Conservation (phyloP, 2,888 invertebrate genomes). For the Limenitis arthemis region DNA sequence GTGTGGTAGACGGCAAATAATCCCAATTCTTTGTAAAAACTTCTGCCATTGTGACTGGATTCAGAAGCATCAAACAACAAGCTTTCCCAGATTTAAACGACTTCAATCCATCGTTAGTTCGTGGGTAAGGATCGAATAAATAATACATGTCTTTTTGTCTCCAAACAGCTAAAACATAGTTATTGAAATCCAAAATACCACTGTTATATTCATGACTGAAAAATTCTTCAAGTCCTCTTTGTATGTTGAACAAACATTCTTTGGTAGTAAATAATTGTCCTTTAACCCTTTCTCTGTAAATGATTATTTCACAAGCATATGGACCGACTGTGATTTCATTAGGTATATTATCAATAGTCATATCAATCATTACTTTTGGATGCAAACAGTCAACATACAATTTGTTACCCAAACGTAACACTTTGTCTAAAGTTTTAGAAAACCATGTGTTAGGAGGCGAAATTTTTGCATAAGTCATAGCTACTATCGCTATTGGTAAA, state of each 20-base stretch:
- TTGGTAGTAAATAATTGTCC: slow-evolving; percentile 63
- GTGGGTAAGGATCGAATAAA: slow-evolving; percentile 76
- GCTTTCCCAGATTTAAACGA: slow-evolving; percentile 71
- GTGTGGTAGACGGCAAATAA: slow-evolving; percentile 57
- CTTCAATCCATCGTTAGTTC: slow-evolving; percentile 69
- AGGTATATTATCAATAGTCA: slow-evolving; percentile 69
- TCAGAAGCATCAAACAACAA: slow-evolving; percentile 75
- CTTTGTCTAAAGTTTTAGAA: slow-evolving; percentile 70
- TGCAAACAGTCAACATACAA: slow-evolving; percentile 67
- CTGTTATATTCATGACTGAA: slow-evolving; percentile 65
- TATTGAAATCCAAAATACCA: slow-evolving; percentile 73
- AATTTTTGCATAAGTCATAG: slow-evolving; percentile 76
- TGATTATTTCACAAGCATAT: slow-evolving; percentile 70
- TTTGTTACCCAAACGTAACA: slow-evolving; percentile 71
- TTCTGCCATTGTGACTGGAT: slow-evolving; percentile 69
- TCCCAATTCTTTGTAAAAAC: slow-evolving; percentile 67
- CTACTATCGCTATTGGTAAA: slow-evolving; percentile 70
- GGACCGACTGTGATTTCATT: slow-evolving; percentile 71
- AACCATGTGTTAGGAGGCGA: slow-evolving; percentile 75
- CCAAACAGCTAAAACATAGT: slow-evolving; percentile 73
- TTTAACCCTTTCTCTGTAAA: slow-evolving; percentile 66
- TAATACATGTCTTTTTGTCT: slow-evolving; percentile 75
- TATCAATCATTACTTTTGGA: slow-evolving; percentile 60
- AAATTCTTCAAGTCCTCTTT: slow-evolving; percentile 61
- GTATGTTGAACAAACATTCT: slow-evolving; percentile 66